phyloP scores from a whole-genome alignment of 2,113 vertebrate species.

The Tachysurus fulvidraco region DNA sequence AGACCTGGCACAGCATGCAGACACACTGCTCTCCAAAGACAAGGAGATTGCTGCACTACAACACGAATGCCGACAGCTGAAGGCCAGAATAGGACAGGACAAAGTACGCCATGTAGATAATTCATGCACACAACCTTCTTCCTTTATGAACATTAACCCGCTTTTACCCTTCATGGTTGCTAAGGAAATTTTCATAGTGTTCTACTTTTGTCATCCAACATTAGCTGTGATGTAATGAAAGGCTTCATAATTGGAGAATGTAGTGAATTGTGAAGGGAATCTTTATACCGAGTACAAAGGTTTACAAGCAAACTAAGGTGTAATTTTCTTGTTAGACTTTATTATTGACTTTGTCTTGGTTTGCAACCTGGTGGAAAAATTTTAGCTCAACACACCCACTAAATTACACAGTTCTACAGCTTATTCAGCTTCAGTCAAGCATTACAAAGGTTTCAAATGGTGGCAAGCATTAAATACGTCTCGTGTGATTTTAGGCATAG shows the following conservation, averaged over 20 bases:
- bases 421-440: not conserved
- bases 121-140: not conserved
- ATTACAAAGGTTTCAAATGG: not conserved
- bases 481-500: not conserved
- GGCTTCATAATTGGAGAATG: not conserved
- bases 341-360: not conserved
- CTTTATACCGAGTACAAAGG: not conserved
- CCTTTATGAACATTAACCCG: not conserved
- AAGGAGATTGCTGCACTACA: constrained; percentile 91
- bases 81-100: constrained; percentile 75
- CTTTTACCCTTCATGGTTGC: not conserved
- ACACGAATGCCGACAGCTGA: constrained; percentile 84
- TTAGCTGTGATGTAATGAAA: not conserved
- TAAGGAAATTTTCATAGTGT: not conserved
- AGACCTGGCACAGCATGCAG: constrained; percentile 91
- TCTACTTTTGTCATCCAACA: not conserved
- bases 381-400: constrained; percentile 46
- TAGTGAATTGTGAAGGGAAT: not conserved
- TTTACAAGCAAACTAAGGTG: not conserved
- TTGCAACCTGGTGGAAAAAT: constrained; percentile 65
- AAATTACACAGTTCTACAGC: not conserved
- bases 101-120: constrained; percentile 74
- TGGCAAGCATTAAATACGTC: not conserved
- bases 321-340: not conserved
- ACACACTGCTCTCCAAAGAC: constrained; percentile 88